Percentiles rank a stretch among this genome's conserved stretches.
phyloP scores from a whole-genome alignment of 2,113 vertebrate genomes.

The Hirundichthys speculiger region DNA sequence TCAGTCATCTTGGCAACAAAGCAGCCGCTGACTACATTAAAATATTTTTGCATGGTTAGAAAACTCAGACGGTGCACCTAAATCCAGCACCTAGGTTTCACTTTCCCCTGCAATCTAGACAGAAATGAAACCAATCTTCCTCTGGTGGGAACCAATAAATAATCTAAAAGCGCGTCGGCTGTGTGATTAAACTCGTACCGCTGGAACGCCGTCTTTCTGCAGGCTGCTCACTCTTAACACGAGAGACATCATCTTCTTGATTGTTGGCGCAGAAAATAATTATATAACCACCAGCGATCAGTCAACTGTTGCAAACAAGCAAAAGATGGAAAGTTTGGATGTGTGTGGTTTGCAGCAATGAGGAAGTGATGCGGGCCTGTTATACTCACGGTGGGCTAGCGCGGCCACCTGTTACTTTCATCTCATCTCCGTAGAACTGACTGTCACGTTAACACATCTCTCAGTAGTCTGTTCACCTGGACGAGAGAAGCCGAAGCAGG shows the following conservation, averaged over 20 bases:
- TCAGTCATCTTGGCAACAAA: slow-evolving; percentile 1
- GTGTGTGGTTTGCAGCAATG: slow-evolving; percentile 34
- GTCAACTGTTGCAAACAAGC: neutral
- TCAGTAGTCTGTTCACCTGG: slow-evolving; percentile 11
- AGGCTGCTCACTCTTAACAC: no score
- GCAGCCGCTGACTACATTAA: neutral
- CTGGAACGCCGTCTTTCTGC: neutral
- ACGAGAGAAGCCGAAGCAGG: slow-evolving; percentile 17
- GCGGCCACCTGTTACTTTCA: slow-evolving; percentile 71
- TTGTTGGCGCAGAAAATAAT: neutral
- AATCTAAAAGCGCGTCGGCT: slow-evolving; percentile 2
- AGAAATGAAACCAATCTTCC: slow-evolving; percentile 43
- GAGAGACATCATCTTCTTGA: neutral
- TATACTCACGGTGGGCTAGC: slow-evolving; percentile 50
- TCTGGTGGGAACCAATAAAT: neutral
- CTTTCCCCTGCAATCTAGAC: slow-evolving; percentile 55
- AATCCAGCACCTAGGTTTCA: slow-evolving; percentile 44
- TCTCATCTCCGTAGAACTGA: neutral
- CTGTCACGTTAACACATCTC: slow-evolving; percentile 10
- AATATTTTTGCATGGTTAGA: neutral
- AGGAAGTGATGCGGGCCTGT: slow-evolving; percentile 73
- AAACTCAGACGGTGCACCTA: slow-evolving; percentile 2
- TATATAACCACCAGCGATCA: neutral
- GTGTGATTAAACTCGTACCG: neutral
- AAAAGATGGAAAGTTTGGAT: slow-evolving; percentile 14